Evolutionary conservation across 2,113 vertebrate genomes (phyloP).

Genomic region (Dipodomys spectabilis): DNA sequence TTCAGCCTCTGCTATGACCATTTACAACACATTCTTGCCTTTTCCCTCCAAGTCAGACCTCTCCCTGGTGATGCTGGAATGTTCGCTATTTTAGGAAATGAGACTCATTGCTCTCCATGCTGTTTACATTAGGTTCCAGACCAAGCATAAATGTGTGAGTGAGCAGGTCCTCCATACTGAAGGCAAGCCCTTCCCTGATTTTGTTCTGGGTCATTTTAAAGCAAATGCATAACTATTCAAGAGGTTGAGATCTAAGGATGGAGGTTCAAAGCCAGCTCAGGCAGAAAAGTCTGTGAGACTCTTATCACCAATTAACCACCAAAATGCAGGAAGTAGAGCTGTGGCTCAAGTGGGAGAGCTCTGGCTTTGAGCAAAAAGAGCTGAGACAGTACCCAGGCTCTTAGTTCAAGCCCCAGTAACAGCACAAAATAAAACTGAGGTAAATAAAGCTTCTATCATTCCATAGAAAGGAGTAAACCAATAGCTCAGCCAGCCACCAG

Average conservation of each 20-base stretch:
- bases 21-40: slow-evolving; percentile 59
- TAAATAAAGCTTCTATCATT: background rate
- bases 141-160: background rate
- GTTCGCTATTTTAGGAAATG: slow-evolving; percentile 76
- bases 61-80: slow-evolving; percentile 67
- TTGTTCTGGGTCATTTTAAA: slow-evolving; percentile 6
- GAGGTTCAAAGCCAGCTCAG: no score
- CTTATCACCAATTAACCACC: no score
- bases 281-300: no score
- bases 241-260: no score
- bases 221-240: background rate
- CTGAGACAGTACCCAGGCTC: no score
- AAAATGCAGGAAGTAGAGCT: no score
- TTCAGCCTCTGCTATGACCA: slow-evolving; percentile 1
- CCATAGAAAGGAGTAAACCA: background rate
- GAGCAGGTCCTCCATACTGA: background rate
- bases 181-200: background rate
- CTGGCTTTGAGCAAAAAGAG: no score
- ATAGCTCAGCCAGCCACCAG: background rate
- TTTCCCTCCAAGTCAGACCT: background rate
- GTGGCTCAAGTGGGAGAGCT: no score
- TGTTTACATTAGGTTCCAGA: slow-evolving; percentile 63
- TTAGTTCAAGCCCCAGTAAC: no score
- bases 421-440: background rate
- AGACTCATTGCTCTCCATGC: background rate